Evolutionary conservation across 1,140 invertebrate genomes (phyloP).

Genomic region (Temnothorax longispinosus): DNA sequence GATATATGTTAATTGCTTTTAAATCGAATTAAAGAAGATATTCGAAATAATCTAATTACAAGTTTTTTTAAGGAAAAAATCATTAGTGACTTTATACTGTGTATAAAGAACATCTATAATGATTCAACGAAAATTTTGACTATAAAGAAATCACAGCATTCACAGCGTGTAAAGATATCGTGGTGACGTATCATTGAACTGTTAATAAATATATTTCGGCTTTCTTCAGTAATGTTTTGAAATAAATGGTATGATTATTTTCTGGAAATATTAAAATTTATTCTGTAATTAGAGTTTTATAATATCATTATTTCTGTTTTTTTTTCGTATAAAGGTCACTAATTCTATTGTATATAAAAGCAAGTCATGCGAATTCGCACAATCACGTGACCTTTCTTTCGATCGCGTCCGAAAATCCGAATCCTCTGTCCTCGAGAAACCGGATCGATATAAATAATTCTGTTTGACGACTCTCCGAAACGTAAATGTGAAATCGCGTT

Average conservation of each 20-base stretch:
- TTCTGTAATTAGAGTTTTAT: not conserved
- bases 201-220: not conserved
- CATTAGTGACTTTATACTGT: not conserved
- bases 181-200: not conserved
- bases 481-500: not conserved
- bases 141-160: not conserved
- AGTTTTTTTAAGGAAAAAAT: not conserved
- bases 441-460: slow-evolving; percentile 27
- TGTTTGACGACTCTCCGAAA: slow-evolving; percentile 6
- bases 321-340: not conserved
- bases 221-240: not conserved
- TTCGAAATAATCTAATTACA: not conserved
- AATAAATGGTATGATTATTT: not conserved
- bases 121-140: not conserved
- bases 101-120: not conserved
- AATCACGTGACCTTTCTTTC: not conserved
- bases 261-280: slow-evolving; percentile 1
- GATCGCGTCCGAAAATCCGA: not conserved
- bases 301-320: not conserved
- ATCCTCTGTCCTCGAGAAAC: not conserved
- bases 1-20: not conserved
- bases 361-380: not conserved
- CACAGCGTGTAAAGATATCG: not conserved
- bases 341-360: not conserved
- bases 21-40: not conserved